Percentiles rank a stretch among this genome's conserved stretches.
These are phyloP conservation scores for Caracal caracal DNA, from an alignment of 2,113 vertebrate genomes.

Conservation along the genomic window DNA sequence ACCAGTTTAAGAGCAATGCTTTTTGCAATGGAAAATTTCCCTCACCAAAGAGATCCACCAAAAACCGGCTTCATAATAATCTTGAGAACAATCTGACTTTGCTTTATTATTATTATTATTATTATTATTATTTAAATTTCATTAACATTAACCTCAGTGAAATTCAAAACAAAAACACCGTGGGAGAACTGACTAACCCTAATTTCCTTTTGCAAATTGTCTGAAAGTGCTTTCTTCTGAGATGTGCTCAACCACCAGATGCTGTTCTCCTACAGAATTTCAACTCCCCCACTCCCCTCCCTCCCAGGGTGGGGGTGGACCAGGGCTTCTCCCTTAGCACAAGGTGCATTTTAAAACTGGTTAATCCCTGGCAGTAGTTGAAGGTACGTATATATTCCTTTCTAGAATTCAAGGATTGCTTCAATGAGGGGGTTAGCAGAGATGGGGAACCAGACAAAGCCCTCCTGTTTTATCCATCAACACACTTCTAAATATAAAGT, in stretches of 20 bases:
- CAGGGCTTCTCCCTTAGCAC: not conserved
- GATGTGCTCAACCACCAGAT: not conserved
- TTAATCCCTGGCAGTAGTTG: not conserved
- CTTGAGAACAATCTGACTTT: slow-evolving; percentile 46
- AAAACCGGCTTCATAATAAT: slow-evolving; percentile 27
- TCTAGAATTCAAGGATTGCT: not conserved
- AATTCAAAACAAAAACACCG: slow-evolving; percentile 30
- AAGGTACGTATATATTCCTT: not conserved
- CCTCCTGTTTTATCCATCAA: not conserved
- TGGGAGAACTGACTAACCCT: not conserved
- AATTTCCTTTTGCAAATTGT: not conserved
- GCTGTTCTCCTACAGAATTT: not conserved
- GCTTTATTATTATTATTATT: slow-evolving; percentile 3
- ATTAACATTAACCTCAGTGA: slow-evolving; percentile 31
- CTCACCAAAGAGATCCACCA: slow-evolving; percentile 11
- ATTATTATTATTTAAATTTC: slow-evolving; percentile 19
- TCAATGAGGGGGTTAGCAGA: not conserved
- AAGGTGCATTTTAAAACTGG: not conserved
- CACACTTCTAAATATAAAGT: not conserved
- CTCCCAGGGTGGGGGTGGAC: accelerated
- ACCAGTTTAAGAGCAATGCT: slow-evolving; percentile 2
- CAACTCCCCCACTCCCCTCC: not conserved
- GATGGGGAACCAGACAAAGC: not conserved
- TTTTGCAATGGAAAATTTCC: not conserved
- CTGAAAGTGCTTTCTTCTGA: not conserved